Evolutionary conservation across 1,140 invertebrate species (phyloP).

Genomic region (Cydia strobilella): DNA sequence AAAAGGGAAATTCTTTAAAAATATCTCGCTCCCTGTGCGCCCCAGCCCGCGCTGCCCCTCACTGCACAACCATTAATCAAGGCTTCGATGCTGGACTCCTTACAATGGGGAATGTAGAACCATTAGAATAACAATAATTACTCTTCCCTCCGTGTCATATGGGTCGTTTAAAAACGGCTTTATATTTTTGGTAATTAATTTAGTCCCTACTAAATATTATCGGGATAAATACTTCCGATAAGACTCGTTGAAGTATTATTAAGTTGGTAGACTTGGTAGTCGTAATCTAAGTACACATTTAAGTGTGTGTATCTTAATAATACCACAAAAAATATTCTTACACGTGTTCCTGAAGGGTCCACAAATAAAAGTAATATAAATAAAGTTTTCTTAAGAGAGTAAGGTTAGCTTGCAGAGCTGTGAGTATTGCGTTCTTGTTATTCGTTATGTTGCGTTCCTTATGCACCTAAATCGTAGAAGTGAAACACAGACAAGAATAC

Average conservation of each 20-base stretch:
- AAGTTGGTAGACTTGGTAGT: neutral
- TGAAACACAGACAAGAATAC: too few relatives aligned
- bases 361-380: too few relatives aligned
- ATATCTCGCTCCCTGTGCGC: conserved; percentile 37
- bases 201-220: neutral
- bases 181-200: conserved; percentile 38
- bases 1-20: neutral
- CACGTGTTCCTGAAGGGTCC: too few relatives aligned
- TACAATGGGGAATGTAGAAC: conserved; percentile 76
- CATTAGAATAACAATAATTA: conserved; percentile 79
- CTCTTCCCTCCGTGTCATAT: conserved; percentile 70
- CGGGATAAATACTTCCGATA: neutral
- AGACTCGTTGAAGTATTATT: conserved; percentile 28
- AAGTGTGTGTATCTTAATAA: too few relatives aligned
- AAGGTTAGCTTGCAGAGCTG: too few relatives aligned
- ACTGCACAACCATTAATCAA: conserved; percentile 77
- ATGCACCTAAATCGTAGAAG: too few relatives aligned
- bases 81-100: conserved; percentile 75
- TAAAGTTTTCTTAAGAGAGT: too few relatives aligned
- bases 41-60: conserved; percentile 57
- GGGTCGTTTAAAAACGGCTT: conserved; percentile 41
- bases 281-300: too few relatives aligned
- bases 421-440: too few relatives aligned
- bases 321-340: too few relatives aligned
- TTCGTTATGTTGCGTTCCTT: too few relatives aligned